A percentile compares a stretch with the other conserved stretches of the same genome.
phyloP scores from a whole-genome alignment of 1,140 invertebrate species.

The Eupeodes corollae region DNA sequence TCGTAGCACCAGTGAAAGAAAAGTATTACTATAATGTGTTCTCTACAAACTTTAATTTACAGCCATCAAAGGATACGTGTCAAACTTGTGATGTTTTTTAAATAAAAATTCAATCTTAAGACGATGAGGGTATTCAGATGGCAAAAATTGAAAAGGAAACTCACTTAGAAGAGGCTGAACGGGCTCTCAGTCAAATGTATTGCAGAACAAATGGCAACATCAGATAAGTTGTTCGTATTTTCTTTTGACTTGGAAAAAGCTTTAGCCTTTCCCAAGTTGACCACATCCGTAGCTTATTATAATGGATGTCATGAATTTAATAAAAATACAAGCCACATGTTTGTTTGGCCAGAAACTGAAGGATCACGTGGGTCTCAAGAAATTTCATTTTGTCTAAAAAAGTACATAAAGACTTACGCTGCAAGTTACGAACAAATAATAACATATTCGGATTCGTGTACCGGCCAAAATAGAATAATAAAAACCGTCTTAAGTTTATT shows the following conservation, averaged over 20 bases:
- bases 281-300: constrained; percentile 5
- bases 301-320: constrained; percentile 4
- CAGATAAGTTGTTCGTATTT: too few relatives aligned
- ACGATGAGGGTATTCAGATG: constrained; percentile 5
- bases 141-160: constrained; percentile 6
- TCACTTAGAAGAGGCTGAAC: constrained; percentile 7
- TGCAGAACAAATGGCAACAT: too few relatives aligned
- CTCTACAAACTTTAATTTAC: constrained; percentile 5
- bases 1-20: background rate
- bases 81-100: constrained; percentile 4
- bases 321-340: constrained; percentile 3
- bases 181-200: too few relatives aligned
- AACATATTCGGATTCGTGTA: too few relatives aligned
- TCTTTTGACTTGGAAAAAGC: background rate
- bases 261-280: constrained; percentile 3
- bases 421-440: too few relatives aligned
- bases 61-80: constrained; percentile 1
- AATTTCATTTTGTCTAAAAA: background rate
- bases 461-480: too few relatives aligned
- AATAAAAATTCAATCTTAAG: constrained; percentile 8
- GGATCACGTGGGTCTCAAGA: constrained; percentile 3
- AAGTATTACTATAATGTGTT: background rate
- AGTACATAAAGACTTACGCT: too few relatives aligned
- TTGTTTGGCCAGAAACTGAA: constrained; percentile 5
- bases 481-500: too few relatives aligned